Evolutionary conservation across 2,113 vertebrate genomes (phyloP).

Genomic region (Delphinus delphis): DNA sequence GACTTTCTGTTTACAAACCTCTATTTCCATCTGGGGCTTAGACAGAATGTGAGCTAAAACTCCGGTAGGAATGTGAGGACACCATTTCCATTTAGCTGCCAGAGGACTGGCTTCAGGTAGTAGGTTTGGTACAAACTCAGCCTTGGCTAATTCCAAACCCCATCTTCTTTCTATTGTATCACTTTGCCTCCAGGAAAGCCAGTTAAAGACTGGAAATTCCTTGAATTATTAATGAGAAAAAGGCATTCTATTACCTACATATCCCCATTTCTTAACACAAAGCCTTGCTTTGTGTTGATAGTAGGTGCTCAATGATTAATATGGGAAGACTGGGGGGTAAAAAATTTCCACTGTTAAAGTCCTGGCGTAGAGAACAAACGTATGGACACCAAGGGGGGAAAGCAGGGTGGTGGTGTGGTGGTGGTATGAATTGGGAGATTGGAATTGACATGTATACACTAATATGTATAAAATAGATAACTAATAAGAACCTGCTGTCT

Average conservation of each 20-base stretch:
- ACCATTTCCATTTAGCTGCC: not conserved
- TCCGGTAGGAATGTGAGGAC: not conserved
- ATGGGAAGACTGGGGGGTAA: not conserved
- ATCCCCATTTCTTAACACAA: not conserved
- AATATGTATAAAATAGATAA: too few species aligned
- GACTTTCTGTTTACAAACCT: not conserved
- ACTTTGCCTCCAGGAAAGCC: not conserved
- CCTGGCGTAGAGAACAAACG: not conserved
- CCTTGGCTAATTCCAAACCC: not conserved
- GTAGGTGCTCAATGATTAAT: not conserved
- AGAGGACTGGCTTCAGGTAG: not conserved
- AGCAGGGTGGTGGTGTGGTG: too few species aligned
- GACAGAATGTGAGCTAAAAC: not conserved
- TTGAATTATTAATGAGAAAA: slow-evolving; percentile 32
- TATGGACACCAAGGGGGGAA: too few species aligned
- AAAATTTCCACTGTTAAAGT: not conserved
- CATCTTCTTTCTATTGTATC: not conserved
- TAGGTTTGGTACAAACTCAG: not conserved
- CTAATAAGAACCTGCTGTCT: too few species aligned
- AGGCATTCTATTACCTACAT: not conserved
- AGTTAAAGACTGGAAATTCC: slow-evolving; percentile 22
- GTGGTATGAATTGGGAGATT: too few species aligned
- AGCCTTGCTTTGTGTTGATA: not conserved
- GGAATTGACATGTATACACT: too few species aligned
- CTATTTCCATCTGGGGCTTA: not conserved